Conservation (phyloP, 2,888 invertebrate genomes). For the Standfussiana lucernea region DNA sequence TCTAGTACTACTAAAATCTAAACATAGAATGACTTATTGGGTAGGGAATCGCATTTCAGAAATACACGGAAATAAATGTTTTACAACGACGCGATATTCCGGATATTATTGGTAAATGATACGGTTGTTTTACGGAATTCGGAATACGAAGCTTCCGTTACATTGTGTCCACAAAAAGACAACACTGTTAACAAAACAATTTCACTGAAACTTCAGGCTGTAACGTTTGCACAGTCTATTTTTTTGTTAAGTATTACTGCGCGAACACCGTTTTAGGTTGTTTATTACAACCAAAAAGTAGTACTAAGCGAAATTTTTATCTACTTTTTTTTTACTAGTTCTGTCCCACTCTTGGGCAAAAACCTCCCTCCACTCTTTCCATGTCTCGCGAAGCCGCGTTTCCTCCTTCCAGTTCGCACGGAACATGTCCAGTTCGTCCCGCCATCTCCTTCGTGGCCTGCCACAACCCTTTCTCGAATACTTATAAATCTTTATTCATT, state of each 20-base stretch:
- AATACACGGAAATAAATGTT: background rate
- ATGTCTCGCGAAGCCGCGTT: too few relatives aligned
- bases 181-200: background rate
- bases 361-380: too few relatives aligned
- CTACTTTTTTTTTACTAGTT: too few relatives aligned
- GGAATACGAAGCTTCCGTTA: conserved; percentile 2
- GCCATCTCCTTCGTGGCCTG: too few relatives aligned
- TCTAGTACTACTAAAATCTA: too few relatives aligned
- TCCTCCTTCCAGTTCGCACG: too few relatives aligned
- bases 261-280: background rate
- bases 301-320: too few relatives aligned
- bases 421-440: too few relatives aligned
- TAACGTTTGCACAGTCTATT: background rate
- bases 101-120: background rate
- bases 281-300: too few relatives aligned
- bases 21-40: background rate
- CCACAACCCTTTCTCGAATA: too few relatives aligned
- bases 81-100: background rate
- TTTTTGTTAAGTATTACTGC: background rate
- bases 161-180: background rate
- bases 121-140: background rate
- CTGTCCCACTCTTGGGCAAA: too few relatives aligned
- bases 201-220: background rate
- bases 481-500: too few relatives aligned
- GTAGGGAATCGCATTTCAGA: background rate